Base-by-base conservation (phyloP, 2,888 invertebrate genomes). In the Xanthorhoe spadicearia region DNA sequence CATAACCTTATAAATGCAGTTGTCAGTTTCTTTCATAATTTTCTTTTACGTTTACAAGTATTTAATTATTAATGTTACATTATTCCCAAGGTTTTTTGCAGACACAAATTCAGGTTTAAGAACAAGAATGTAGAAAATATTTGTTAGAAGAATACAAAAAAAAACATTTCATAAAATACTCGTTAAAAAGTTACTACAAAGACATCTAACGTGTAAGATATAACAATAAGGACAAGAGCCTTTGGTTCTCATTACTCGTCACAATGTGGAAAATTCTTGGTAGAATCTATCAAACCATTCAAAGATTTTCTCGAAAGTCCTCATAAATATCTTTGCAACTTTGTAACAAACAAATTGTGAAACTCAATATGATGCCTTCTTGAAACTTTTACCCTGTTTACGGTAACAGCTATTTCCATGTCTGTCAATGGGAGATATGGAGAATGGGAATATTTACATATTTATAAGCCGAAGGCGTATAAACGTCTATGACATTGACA, bases 301-400 rank as follows among this genome's bases (percentile, higher is more conserved):
- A 60, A 60, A 56, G 46, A 63, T 56, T 60, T 50, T 46, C 49
- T 17, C 17, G 13, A 9, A 10, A 63, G 48, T 60, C 35, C 38
- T 63, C 52, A 49, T 56, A 62, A 51, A 55, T 54, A 55, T 63
- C 35, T 59, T 56, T 18, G 15, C 28, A 52, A 56, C 32, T 56
- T 56, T 56, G 56, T 67, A 6, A 60, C 60, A 67, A 60, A 53
- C 59, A 60, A 63, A 67, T 60, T 67, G 67, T 60, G 8, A 59
- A 48, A 13, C 48, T 63, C 28, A 54, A 59, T 46, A 53, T 56
- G 15, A 51, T 51, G 13, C 18, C 51, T 51, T 7, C 15, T 13
- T 43, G 38, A 38, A 38, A 15, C 15, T 46, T n/a, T 46, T 15
- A 46, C 15, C 38, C 38, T 38, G 1, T 38, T 38, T 38, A 10